These are phyloP conservation scores for Tetrao urogallus DNA, from an alignment of 2,113 vertebrate genomes.

Conservation along the genomic window DNA sequence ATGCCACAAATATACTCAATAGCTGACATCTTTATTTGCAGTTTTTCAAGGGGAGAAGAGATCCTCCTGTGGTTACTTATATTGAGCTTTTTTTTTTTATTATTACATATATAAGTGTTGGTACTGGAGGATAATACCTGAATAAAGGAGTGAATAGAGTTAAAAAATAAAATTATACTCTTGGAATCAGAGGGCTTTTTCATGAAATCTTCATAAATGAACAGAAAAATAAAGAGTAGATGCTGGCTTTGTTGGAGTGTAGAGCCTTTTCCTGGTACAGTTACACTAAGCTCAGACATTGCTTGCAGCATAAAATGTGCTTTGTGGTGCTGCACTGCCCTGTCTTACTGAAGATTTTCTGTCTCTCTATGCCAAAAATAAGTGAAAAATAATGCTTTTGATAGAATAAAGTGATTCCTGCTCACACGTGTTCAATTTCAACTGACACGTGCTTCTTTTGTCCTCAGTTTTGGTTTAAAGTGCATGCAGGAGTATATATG, in stretches of 20 bases:
- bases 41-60: slow-evolving; percentile 87
- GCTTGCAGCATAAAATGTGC: slow-evolving; percentile 37
- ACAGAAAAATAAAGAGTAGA: not conserved
- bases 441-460: slow-evolving; percentile 47
- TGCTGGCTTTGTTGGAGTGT: slow-evolving; percentile 62
- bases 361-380: slow-evolving; percentile 14
- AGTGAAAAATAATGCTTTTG: slow-evolving; percentile 54
- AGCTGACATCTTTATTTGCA: slow-evolving; percentile 90
- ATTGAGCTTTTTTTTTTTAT: slow-evolving; percentile 72
- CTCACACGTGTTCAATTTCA: slow-evolving; percentile 62
- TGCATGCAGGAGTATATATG: not conserved
- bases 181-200: slow-evolving; percentile 53
- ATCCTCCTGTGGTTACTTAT: slow-evolving; percentile 86
- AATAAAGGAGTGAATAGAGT: slow-evolving; percentile 32
- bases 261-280: slow-evolving; percentile 50
- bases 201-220: slow-evolving; percentile 46
- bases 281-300: slow-evolving; percentile 44
- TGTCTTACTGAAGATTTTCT: slow-evolving; percentile 13
- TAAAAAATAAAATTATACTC: slow-evolving; percentile 49
- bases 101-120: slow-evolving; percentile 26
- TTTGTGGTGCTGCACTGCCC: slow-evolving; percentile 2
- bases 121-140: slow-evolving; percentile 65
- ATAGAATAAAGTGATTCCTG: slow-evolving; percentile 38
- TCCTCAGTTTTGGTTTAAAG: slow-evolving; percentile 58
- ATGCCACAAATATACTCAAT: slow-evolving; percentile 89